These are phyloP conservation scores for Narcine bancroftii DNA, from an alignment of 2,113 vertebrate genomes.

Conservation along the genomic window DNA sequence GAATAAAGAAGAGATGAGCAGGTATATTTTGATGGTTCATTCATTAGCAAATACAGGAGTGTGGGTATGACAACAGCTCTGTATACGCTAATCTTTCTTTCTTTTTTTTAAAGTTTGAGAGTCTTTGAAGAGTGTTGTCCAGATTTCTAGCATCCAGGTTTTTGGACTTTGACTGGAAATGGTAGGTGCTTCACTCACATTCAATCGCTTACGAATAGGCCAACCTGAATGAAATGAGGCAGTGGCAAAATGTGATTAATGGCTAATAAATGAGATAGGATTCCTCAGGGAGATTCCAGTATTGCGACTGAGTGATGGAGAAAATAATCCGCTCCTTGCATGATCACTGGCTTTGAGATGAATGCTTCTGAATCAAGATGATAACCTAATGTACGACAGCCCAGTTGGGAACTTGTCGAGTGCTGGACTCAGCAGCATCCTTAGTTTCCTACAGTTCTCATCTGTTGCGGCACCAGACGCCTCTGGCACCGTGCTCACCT, in stretches of 20 bases:
- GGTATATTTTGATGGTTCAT: too few species aligned
- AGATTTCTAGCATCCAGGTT: too few species aligned
- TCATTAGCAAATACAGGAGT: too few species aligned
- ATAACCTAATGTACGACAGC: not conserved
- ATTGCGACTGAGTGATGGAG: too few species aligned
- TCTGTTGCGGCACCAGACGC: not conserved
- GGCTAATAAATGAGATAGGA: not conserved
- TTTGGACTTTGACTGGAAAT: too few species aligned
- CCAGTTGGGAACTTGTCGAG: not conserved
- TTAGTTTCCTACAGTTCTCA: not conserved
- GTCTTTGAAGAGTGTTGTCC: too few species aligned
- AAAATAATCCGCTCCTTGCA: slow-evolving; percentile 1
- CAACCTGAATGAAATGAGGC: not conserved
- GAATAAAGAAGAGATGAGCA: too few species aligned
- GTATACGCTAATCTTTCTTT: too few species aligned
- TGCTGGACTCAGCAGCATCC: not conserved
- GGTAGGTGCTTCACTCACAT: not conserved
- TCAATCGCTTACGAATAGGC: not conserved
- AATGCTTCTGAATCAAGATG: too few species aligned
- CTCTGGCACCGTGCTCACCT: not conserved
- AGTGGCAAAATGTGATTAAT: slow-evolving; percentile 8
- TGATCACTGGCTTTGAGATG: slow-evolving; percentile 10
- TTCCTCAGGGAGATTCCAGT: slow-evolving; percentile 10
- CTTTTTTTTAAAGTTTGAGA: too few species aligned
- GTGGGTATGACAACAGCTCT: too few species aligned